Conservation (phyloP, 92 coral and sea anemone species). For the Epizoanthus stellaris region DNA sequence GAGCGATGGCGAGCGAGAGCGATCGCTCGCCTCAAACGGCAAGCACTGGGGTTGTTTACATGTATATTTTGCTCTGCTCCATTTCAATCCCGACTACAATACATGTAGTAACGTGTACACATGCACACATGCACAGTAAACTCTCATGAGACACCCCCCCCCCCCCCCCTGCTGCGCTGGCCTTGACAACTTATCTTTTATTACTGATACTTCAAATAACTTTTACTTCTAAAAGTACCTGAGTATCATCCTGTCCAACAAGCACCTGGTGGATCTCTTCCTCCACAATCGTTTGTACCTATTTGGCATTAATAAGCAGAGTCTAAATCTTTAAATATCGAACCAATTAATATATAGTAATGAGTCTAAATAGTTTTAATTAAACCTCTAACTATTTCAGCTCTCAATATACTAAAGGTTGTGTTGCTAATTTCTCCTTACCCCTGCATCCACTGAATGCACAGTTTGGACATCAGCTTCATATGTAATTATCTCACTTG, state of each 20-base stretch:
- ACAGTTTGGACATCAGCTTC: slow-evolving; percentile 91
- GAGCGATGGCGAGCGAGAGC: too few relatives aligned
- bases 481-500: slow-evolving; percentile 95
- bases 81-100: too few relatives aligned
- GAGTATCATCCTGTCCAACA: slow-evolving; percentile 64
- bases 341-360: too few relatives aligned
- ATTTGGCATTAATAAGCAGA: too few relatives aligned
- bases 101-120: too few relatives aligned
- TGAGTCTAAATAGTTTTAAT: too few relatives aligned
- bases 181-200: background rate
- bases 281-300: slow-evolving; percentile 58
- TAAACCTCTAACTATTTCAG: too few relatives aligned
- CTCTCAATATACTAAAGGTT: background rate
- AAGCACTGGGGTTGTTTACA: too few relatives aligned
- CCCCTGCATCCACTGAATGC: slow-evolving; percentile 77
- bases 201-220: background rate
- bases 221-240: slow-evolving; percentile 45
- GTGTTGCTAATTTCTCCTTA: slow-evolving; percentile 13
- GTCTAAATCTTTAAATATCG: too few relatives aligned
- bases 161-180: background rate
- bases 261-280: slow-evolving; percentile 47
- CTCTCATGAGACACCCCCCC: background rate
- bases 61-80: too few relatives aligned
- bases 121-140: too few relatives aligned
- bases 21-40: too few relatives aligned